Conservation (phyloP, 2,888 invertebrate genomes). For the Theristus sp. region DNA sequence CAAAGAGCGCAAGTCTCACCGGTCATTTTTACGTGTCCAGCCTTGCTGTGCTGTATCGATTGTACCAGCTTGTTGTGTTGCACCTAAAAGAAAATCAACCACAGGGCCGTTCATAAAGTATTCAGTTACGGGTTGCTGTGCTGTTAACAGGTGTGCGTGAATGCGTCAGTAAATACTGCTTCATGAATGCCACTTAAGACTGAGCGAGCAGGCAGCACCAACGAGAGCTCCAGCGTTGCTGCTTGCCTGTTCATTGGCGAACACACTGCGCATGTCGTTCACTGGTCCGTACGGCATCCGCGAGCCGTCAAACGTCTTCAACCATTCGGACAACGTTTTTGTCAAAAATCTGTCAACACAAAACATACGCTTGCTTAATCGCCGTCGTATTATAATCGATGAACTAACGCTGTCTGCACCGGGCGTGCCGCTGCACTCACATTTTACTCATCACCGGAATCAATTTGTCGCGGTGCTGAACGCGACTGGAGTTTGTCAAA, state of each 20-base stretch:
- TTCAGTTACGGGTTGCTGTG: no score
- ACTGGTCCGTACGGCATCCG: constrained; percentile 63
- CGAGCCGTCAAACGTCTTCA: not conserved
- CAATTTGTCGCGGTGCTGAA: constrained; percentile 52
- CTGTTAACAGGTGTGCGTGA: no score
- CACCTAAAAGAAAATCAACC: not conserved
- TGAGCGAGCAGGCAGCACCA: no score
- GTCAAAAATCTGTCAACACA: not conserved
- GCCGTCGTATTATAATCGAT: not conserved
- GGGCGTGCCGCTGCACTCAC: not conserved
- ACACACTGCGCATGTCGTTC: constrained; percentile 62
- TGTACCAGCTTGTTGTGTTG: not conserved
- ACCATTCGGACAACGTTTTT: not conserved
- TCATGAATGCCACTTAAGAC: no score
- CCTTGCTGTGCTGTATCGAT: not conserved
- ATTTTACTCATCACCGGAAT: constrained; percentile 33
- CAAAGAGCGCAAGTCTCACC: not conserved
- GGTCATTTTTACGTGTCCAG: not conserved
- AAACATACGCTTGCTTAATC: not conserved
- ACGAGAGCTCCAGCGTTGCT: no score
- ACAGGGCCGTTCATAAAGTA: no score
- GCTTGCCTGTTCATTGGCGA: constrained; percentile 54
- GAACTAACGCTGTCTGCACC: not conserved
- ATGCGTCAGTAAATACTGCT: no score
- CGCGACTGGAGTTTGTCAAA: constrained; percentile 51